Base-by-base conservation (phyloP, 2,113 vertebrate species). In the Scolopax mira region DNA sequence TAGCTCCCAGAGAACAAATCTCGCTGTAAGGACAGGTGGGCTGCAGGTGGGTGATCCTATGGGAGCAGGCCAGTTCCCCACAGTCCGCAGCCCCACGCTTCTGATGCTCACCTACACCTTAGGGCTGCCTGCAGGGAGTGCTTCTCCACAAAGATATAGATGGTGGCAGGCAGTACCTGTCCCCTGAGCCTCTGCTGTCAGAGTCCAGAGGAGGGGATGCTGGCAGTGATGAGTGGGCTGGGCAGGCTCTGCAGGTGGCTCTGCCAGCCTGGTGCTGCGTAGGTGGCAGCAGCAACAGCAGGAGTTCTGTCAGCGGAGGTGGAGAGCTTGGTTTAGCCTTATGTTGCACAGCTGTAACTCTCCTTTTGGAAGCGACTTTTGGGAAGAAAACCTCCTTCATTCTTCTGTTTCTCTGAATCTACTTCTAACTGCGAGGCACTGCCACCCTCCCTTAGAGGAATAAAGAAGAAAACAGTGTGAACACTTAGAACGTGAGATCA, bases 81-180 rank as follows among this genome's bases (percentile, higher is more conserved):
- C 0, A n/a, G 7, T 55, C 9, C 23, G 54, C 54, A 49, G n/a
- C 4, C 13, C 25, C 11, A 18, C 2, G 4, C 23, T 66, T 22
- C 49, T 49, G 48, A 58, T 18, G 62, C 3, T 49, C 30, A 25
- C 4, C 71, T 78, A 54, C 58, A 65, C 18, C 30, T 61, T 44
- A 57, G 35, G 54, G 54, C 64, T 94, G 49, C 44, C 19, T 1
- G 1, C 17, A 51, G 27, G 13, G 28, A 54, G 7, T 4, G 7
- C 9, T 84, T 4, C 46, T 62, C 51, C 1, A 0, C 1, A 6
- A 24, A 60, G 42, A 64, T 33, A n/a, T n/a, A n/a, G n/a, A n/a
- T 57, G 44, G 42, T 48, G 24, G 7, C 46, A 83, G 33, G 23
- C 41, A 55, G 46, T 52, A 27, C 39, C n/a, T 61, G 31, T 30